Conservation (phyloP, 1,140 invertebrate genomes). For the Brachionus angularis region DNA sequence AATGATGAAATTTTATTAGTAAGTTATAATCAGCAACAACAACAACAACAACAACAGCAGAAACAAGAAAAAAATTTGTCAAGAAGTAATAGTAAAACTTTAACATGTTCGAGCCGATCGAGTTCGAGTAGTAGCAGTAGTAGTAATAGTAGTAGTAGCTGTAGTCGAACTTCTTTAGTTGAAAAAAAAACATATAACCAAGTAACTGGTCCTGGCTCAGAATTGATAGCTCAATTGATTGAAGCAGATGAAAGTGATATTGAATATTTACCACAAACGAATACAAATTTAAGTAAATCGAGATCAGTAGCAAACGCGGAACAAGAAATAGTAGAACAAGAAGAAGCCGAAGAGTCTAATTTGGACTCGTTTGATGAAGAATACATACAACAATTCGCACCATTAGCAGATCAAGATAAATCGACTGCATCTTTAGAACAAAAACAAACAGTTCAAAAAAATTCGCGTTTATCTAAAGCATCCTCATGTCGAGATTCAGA, state of each 20-base stretch:
- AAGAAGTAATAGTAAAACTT: background rate
- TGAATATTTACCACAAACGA: no score
- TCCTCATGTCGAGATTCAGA: no score
- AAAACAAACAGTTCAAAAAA: no score
- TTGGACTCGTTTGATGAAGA: constrained; percentile 28
- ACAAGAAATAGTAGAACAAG: no score
- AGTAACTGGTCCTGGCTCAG: constrained; percentile 22
- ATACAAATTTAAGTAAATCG: no score
- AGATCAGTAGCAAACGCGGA: no score
- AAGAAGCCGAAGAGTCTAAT: background rate
- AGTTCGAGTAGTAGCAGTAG: constrained; percentile 3
- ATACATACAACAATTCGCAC: constrained; percentile 17
- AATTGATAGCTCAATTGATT: constrained; percentile 10
- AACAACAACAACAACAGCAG: background rate
- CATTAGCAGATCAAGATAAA: no score
- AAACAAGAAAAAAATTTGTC: background rate
- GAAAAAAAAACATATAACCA: no score
- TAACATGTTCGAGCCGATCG: background rate
- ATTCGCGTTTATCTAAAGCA: no score
- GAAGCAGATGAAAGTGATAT: constrained; percentile 5
- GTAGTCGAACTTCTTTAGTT: no score
- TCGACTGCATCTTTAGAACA: no score
- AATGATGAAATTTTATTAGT: constrained; percentile 25
- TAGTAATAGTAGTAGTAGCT: no score
- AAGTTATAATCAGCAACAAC: background rate